Evolutionary conservation across 2,797 vertebrate genomes (phyloP).

Genomic region (Crotalus adamanteus): DNA sequence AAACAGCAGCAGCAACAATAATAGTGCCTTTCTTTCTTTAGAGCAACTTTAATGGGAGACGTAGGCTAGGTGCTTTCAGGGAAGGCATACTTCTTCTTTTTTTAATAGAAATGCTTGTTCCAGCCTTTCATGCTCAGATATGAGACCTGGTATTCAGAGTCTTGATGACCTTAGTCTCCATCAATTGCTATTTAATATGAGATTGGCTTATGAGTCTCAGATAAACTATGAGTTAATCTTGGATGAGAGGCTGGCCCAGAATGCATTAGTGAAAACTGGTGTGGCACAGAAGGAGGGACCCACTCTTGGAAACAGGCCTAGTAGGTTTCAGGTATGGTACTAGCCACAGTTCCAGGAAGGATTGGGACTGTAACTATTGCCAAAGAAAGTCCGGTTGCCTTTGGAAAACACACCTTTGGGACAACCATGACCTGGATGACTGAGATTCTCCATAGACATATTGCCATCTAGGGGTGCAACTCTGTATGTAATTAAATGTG

Average conservation of each 20-base stretch:
- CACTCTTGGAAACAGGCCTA: neutral
- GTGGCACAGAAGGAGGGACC: neutral
- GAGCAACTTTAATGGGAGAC: neutral
- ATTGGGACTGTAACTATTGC: neutral
- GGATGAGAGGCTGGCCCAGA: neutral
- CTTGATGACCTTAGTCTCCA: neutral
- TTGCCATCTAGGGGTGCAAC: neutral
- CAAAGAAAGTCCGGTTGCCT: neutral
- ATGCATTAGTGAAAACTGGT: neutral
- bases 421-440: neutral
- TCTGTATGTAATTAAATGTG: neutral
- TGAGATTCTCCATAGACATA: neutral
- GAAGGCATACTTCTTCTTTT: neutral
- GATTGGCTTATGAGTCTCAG: neutral
- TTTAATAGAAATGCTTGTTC: neutral
- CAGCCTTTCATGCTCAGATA: neutral
- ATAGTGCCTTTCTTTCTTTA: neutral
- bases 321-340: neutral
- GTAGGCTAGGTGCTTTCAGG: neutral
- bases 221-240: neutral
- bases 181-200: neutral
- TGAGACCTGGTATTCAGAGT: neutral
- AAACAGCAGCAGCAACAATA: neutral
- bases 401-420: neutral
- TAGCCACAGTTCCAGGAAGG: neutral